A percentile compares a stretch with the other conserved stretches of the same genome.
phyloP scores from a whole-genome alignment of 2,113 vertebrate species.

The Chlorodrepanis virens region DNA sequence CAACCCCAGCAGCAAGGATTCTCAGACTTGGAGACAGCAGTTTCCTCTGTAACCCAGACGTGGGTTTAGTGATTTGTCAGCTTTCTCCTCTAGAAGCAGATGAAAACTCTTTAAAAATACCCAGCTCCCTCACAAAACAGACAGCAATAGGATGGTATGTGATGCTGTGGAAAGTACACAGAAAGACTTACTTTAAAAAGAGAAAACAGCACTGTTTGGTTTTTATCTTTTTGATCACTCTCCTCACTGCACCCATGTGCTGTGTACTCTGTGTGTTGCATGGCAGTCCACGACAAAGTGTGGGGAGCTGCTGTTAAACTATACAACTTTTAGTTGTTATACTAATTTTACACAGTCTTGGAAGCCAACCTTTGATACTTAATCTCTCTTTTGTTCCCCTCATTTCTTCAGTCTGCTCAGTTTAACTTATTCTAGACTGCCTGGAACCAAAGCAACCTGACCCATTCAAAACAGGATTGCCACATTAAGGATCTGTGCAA shows the following conservation, averaged over 20 bases:
- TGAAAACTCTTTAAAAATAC: slow-evolving; percentile 4
- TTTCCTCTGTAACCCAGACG: not conserved
- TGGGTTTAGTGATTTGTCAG: not conserved
- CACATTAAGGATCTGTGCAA: not conserved
- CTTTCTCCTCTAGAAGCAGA: not conserved
- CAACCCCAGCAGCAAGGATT: slow-evolving; percentile 2
- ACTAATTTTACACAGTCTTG: not conserved
- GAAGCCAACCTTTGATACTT: slow-evolving; percentile 2
- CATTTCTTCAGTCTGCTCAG: not conserved
- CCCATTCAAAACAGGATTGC: not conserved
- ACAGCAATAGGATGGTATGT: not conserved
- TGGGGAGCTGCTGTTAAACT: not conserved
- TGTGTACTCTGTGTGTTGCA: not conserved
- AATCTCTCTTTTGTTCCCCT: slow-evolving; percentile 14
- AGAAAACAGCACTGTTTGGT: not conserved
- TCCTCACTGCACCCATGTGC: not conserved
- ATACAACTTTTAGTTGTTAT: not conserved
- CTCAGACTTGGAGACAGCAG: not conserved
- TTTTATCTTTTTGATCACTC: not conserved
- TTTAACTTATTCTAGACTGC: not conserved
- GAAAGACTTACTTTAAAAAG: not conserved
- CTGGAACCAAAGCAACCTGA: slow-evolving; percentile 10
- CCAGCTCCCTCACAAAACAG: not conserved
- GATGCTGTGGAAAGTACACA: not conserved
- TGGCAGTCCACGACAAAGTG: not conserved